Evolutionary conservation across 2,888 invertebrate species (phyloP).

Genomic region (Aphidoletes aphidimyza): DNA sequence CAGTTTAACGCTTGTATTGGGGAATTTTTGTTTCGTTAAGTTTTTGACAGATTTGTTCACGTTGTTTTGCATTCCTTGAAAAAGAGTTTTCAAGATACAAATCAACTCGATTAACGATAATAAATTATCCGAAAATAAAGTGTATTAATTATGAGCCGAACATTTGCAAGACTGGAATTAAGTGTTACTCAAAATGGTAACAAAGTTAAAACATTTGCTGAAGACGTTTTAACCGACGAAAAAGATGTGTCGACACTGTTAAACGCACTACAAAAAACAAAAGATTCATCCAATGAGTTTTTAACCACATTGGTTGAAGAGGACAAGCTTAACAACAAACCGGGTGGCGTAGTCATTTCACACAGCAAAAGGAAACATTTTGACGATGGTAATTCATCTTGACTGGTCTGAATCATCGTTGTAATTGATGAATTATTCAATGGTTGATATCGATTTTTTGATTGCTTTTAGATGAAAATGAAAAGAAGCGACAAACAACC

Average conservation of each 20-base stretch:
- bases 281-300: constrained; percentile 48
- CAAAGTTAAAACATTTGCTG: constrained; percentile 1
- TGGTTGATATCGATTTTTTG: neutral
- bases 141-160: neutral
- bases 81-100: neutral
- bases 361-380: constrained; percentile 35
- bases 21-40: constrained; percentile 41
- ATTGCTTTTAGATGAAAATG: neutral
- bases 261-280: constrained; percentile 29
- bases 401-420: neutral
- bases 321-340: neutral
- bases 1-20: neutral
- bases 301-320: constrained; percentile 31
- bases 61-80: neutral
- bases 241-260: constrained; percentile 1
- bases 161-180: constrained; percentile 28
- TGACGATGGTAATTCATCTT: neutral
- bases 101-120: too few species aligned
- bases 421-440: too few species aligned
- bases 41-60: constrained; percentile 43
- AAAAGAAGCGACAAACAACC: neutral
- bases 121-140: neutral
- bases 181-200: constrained; percentile 38
- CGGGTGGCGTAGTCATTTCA: neutral
- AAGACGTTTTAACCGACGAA: neutral